Evolutionary conservation across 1,140 invertebrate genomes (phyloP).

Genomic region (Drosophila baimaii): DNA sequence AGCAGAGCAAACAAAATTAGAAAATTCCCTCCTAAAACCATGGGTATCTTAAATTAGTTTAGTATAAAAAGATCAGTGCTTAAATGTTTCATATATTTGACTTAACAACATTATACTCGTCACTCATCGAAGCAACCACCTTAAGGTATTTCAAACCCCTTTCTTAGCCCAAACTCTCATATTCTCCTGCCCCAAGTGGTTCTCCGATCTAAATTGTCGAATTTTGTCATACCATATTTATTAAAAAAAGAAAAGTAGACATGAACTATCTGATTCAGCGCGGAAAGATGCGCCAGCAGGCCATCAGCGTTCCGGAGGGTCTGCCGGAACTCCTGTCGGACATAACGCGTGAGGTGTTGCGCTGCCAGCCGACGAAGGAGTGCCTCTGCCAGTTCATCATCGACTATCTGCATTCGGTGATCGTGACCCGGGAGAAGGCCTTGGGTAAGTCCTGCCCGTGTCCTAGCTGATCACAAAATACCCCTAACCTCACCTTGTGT

Average conservation of each 20-base stretch:
- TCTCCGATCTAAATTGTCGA: slow-evolving; percentile 44
- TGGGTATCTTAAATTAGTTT: too few species aligned
- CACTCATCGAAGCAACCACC: not conserved
- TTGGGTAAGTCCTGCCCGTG: slow-evolving; percentile 46
- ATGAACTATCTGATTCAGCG: slow-evolving; percentile 81
- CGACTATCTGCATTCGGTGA: slow-evolving; percentile 88
- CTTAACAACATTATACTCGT: not conserved
- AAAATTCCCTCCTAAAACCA: too few species aligned
- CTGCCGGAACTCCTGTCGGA: slow-evolving; percentile 88
- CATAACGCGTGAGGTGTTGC: slow-evolving; percentile 88
- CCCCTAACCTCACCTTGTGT: not conserved
- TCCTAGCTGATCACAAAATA: too few species aligned
- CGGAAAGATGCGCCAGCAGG: slow-evolving; percentile 73
- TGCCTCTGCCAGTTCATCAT: slow-evolving; percentile 88
- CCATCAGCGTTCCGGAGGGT: slow-evolving; percentile 86
- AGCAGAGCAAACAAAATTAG: too few species aligned
- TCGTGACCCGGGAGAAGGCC: slow-evolving; percentile 87
- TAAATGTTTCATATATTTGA: too few species aligned
- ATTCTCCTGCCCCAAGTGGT: not conserved
- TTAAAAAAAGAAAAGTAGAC: not conserved
- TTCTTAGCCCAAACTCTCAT: not conserved
- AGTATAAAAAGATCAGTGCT: too few species aligned
- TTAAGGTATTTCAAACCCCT: not conserved
- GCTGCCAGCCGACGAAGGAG: slow-evolving; percentile 86
- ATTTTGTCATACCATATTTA: not conserved